Conservation (phyloP, 2,797 vertebrate species). For the Anisognathus igniventris region DNA sequence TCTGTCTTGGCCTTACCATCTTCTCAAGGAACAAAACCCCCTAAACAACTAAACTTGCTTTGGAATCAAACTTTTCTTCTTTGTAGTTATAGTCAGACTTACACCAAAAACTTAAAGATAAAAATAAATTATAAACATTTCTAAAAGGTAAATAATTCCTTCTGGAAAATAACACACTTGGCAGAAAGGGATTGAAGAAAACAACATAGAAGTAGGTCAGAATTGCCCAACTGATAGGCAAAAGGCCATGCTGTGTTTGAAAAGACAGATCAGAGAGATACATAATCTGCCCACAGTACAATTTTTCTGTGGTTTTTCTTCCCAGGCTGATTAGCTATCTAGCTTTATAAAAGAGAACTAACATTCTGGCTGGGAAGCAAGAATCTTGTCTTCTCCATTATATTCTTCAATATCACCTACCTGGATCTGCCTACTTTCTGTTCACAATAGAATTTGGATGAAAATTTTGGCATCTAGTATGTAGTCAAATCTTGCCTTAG, state of each 20-base stretch:
- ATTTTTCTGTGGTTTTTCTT: background rate
- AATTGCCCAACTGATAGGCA: background rate
- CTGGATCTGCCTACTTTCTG: background rate
- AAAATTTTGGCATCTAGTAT: background rate
- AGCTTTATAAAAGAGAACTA: background rate
- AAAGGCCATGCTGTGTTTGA: background rate
- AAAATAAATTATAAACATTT: background rate
- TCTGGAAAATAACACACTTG: background rate
- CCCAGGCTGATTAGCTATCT: background rate
- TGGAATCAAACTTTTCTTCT: background rate
- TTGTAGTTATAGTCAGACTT: background rate
- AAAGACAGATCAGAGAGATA: background rate
- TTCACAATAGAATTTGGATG: background rate
- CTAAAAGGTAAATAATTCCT: background rate
- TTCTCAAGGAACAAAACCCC: background rate
- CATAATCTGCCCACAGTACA: background rate
- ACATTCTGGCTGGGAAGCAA: background rate
- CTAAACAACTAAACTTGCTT: background rate
- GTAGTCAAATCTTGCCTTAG: background rate
- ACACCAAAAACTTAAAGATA: background rate
- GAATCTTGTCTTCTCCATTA: background rate
- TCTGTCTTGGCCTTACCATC: background rate
- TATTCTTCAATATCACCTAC: background rate
- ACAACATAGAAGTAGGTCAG: background rate
- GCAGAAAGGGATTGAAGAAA: background rate